These are phyloP conservation scores for Chondrilla cf. caribensis DNA, from an alignment of 37 sponge, comb jelly and placozoan genomes.

Conservation along the genomic window DNA sequence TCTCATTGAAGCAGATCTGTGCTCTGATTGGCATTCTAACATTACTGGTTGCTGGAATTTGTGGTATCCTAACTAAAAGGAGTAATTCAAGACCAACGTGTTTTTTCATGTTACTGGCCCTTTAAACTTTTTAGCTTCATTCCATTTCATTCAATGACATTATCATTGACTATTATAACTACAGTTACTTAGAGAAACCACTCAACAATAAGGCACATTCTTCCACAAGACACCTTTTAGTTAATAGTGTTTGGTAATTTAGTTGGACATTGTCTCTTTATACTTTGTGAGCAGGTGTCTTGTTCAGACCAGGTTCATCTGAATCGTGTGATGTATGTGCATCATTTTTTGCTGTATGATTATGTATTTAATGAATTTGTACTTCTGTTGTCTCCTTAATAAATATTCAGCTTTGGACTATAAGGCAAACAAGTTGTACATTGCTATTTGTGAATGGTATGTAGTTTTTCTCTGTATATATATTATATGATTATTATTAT, in stretches of 20 bases:
- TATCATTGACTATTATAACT: neutral
- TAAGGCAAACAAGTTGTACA: conserved; percentile 37
- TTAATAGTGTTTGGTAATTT: too few relatives aligned
- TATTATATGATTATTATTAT: neutral
- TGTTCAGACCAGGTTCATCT: too few relatives aligned
- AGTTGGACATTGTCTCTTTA: too few relatives aligned
- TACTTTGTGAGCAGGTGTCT: too few relatives aligned
- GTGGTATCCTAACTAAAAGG: neutral
- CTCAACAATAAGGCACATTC: too few relatives aligned
- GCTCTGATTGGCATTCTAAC: neutral
- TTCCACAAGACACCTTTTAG: too few relatives aligned
- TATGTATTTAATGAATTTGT: neutral
- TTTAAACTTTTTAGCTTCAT: neutral
- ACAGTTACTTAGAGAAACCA: too few relatives aligned
- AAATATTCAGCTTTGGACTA: conserved; percentile 26
- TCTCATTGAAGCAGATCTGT: conserved; percentile 21
- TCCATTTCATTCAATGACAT: neutral
- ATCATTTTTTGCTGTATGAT: too few relatives aligned
- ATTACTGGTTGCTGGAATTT: neutral
- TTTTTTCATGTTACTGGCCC: neutral
- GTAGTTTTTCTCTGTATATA: neutral
- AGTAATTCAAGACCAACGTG: neutral
- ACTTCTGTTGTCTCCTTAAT: neutral
- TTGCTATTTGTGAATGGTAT: conserved; percentile 74
- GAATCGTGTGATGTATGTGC: too few relatives aligned